These are phyloP conservation scores for Ammodytes dubius DNA, from an alignment of 2,113 vertebrate species.

Conservation along the genomic window DNA sequence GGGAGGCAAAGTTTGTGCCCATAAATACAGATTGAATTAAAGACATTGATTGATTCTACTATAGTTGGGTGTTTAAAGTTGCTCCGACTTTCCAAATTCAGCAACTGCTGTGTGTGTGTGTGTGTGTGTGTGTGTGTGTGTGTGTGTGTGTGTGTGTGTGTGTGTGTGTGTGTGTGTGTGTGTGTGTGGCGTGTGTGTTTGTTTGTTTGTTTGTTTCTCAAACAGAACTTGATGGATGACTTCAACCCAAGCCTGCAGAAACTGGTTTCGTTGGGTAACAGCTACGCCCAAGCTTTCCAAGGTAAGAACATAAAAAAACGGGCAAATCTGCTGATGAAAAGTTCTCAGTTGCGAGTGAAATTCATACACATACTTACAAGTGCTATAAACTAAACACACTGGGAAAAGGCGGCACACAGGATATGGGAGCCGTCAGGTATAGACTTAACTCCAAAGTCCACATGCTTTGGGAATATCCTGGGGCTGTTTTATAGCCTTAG, in stretches of 20 bases:
- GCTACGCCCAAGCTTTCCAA: slow-evolving; percentile 91
- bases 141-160: slow-evolving; percentile 12
- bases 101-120: neutral
- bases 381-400: slow-evolving; percentile 44
- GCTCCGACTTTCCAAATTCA: slow-evolving; percentile 20
- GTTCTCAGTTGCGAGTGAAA: neutral
- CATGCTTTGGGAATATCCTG: slow-evolving; percentile 35
- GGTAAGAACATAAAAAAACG: slow-evolving; percentile 81
- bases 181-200: slow-evolving; percentile 8
- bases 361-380: slow-evolving; percentile 29
- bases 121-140: neutral
- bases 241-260: slow-evolving; percentile 94
- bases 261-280: slow-evolving; percentile 92
- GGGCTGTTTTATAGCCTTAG: slow-evolving; percentile 6
- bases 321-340: neutral
- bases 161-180: slow-evolving; percentile 21
- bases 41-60: slow-evolving; percentile 41
- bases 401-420: neutral
- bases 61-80: slow-evolving; percentile 15
- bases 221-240: slow-evolving; percentile 92
- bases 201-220: slow-evolving; percentile 39
- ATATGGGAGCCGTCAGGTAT: neutral
- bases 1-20: slow-evolving; percentile 6
- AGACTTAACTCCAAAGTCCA: slow-evolving; percentile 67
- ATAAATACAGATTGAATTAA: slow-evolving; percentile 48